phyloP scores from a whole-genome alignment of 2,888 invertebrate genomes.

The Leucophora obtusa region DNA sequence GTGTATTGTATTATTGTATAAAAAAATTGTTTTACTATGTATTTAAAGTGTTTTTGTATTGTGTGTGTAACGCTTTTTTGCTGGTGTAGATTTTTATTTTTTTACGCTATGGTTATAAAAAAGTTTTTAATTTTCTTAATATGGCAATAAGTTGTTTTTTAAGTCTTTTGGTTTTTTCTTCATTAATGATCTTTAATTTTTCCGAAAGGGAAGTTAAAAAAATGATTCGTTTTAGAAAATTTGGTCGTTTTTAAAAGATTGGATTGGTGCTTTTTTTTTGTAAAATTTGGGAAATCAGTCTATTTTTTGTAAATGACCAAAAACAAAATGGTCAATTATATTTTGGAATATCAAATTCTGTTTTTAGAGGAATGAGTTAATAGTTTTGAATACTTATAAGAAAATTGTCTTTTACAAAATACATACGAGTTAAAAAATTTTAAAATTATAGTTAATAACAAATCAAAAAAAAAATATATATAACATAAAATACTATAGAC shows the following conservation, averaged over 20 bases:
- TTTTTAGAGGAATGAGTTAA: constrained; percentile 39
- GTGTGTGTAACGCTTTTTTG: constrained; percentile 8
- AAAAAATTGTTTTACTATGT: constrained; percentile 36
- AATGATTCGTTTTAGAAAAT: constrained; percentile 20
- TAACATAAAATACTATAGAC: constrained; percentile 63
- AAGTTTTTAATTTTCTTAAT: constrained; percentile 54
- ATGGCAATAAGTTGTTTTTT: constrained; percentile 59
- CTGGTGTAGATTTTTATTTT: constrained; percentile 17
- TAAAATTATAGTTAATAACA: constrained; percentile 43
- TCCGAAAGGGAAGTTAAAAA: constrained; percentile 44
- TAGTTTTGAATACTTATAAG: constrained; percentile 21
- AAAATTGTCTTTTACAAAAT: constrained; percentile 37
- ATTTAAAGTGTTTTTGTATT: constrained; percentile 29
- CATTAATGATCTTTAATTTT: constrained; percentile 42
- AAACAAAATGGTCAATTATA: constrained; percentile 17
- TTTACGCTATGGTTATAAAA: constrained; percentile 37
- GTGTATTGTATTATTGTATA: not conserved
- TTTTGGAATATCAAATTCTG: constrained; percentile 52
- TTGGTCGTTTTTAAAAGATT: constrained; percentile 54
- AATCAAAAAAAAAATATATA: constrained; percentile 40
- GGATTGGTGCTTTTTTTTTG: constrained; percentile 49
- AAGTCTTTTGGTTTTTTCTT: constrained; percentile 60
- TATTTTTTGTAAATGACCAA: constrained; percentile 42
- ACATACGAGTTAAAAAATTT: constrained; percentile 23
- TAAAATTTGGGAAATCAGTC: constrained; percentile 52